phyloP scores from a whole-genome alignment of 2,113 vertebrate genomes.

The Lasiurus borealis region DNA sequence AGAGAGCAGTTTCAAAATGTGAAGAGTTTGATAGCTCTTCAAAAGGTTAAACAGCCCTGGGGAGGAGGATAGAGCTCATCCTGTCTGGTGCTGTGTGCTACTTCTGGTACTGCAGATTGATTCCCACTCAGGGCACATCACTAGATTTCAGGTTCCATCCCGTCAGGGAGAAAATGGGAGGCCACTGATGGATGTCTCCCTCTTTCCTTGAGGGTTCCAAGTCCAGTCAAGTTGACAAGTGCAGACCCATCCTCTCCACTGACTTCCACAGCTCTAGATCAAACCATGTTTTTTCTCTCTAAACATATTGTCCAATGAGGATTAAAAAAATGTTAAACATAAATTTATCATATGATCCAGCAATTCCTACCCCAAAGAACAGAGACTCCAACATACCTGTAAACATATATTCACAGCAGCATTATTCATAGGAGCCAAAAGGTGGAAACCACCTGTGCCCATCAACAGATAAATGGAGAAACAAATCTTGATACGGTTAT shows the following conservation, averaged over 20 bases:
- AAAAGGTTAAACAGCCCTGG: background rate
- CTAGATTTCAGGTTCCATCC: too few relatives aligned
- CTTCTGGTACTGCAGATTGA: background rate
- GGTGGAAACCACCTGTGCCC: background rate
- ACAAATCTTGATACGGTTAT: fast-evolving
- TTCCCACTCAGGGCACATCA: background rate
- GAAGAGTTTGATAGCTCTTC: background rate
- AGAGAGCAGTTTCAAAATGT: background rate
- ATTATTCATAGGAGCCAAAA: background rate
- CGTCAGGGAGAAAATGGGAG: too few relatives aligned
- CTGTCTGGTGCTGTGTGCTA: too few relatives aligned
- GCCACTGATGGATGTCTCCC: too few relatives aligned
- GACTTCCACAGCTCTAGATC: too few relatives aligned
- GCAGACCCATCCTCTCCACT: too few relatives aligned
- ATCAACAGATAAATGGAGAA: background rate
- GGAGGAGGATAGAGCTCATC: too few relatives aligned
- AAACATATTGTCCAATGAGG: background rate
- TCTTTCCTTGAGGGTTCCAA: too few relatives aligned
- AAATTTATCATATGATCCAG: background rate
- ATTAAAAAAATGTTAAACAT: background rate
- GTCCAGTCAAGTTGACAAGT: too few relatives aligned
- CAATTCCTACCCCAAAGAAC: background rate
- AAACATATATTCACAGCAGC: background rate
- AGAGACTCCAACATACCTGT: background rate
- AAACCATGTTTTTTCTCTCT: background rate